phyloP scores from a whole-genome alignment of 30 jellyfish, hydroid and myxozoan species.

The Turritopsis dohrnii region DNA sequence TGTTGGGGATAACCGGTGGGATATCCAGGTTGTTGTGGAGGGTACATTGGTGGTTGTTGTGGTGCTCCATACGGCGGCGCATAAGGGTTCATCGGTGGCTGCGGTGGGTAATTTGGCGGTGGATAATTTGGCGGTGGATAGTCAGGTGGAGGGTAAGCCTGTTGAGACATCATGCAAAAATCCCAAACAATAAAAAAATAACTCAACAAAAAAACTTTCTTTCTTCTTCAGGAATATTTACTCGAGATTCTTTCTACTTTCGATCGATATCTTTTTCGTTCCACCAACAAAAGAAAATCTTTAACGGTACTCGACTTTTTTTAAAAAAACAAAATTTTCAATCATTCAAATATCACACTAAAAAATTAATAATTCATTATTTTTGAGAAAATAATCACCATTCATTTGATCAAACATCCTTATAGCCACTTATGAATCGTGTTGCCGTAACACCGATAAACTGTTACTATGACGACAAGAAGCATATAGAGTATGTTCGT shows the following conservation, averaged over 20 bases:
- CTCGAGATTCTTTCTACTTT: background rate
- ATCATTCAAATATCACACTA: background rate
- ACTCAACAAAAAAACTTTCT: background rate
- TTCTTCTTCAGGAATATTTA: background rate
- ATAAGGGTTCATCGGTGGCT: background rate
- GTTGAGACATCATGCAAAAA: background rate
- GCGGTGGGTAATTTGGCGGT: background rate
- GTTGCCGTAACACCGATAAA: too few species aligned
- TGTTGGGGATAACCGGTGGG: background rate
- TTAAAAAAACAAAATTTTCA: too few species aligned
- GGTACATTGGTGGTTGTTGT: constrained; percentile 2
- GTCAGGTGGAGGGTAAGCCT: background rate
- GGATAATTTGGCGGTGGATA: constrained; percentile 22
- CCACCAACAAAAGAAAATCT: background rate
- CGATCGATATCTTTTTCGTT: background rate
- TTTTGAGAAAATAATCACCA: background rate
- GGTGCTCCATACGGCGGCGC: background rate
- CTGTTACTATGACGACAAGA: too few species aligned
- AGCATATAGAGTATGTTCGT: too few species aligned
- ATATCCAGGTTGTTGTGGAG: constrained; percentile 10
- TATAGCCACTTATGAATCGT: background rate
- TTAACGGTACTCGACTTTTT: background rate
- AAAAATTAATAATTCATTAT: too few species aligned
- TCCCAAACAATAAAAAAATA: background rate
- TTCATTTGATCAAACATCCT: background rate